These are phyloP conservation scores for Leptocoma aspasia DNA, from an alignment of 2,113 vertebrate species.

Conservation along the genomic window DNA sequence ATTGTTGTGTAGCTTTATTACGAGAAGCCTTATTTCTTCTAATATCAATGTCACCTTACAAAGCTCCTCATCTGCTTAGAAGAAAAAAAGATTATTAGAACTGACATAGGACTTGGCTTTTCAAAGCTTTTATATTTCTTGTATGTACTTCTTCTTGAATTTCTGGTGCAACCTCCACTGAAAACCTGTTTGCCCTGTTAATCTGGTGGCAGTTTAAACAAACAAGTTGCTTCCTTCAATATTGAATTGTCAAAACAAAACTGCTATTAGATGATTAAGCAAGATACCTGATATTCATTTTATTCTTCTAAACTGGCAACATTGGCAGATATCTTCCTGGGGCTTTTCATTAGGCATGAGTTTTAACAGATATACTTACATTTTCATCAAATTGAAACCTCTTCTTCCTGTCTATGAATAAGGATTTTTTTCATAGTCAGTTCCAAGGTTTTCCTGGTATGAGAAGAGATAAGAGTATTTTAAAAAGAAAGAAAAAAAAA, in stretches of 20 bases:
- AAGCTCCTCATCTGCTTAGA: background rate
- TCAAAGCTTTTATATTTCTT: background rate
- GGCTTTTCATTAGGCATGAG: background rate
- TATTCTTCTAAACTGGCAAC: background rate
- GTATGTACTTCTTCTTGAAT: background rate
- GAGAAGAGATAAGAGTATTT: background rate
- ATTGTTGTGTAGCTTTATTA: background rate
- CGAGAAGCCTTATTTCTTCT: background rate
- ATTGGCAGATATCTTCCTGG: background rate
- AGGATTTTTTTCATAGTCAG: background rate
- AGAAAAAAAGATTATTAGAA: background rate
- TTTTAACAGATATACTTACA: background rate
- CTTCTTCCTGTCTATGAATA: background rate
- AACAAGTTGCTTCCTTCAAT: background rate
- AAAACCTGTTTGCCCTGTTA: background rate
- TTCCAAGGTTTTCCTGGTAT: background rate
- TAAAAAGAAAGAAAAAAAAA: background rate
- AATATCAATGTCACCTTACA: constrained; percentile 12
- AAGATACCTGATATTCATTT: background rate
- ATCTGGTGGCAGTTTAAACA: background rate
- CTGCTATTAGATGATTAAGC: background rate
- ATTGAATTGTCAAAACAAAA: background rate
- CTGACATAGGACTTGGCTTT: background rate
- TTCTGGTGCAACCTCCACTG: background rate
- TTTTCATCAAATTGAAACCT: background rate